These are phyloP conservation scores for Oscheius sp. DNA, from an alignment of 2,888 invertebrate genomes.

Conservation along the genomic window DNA sequence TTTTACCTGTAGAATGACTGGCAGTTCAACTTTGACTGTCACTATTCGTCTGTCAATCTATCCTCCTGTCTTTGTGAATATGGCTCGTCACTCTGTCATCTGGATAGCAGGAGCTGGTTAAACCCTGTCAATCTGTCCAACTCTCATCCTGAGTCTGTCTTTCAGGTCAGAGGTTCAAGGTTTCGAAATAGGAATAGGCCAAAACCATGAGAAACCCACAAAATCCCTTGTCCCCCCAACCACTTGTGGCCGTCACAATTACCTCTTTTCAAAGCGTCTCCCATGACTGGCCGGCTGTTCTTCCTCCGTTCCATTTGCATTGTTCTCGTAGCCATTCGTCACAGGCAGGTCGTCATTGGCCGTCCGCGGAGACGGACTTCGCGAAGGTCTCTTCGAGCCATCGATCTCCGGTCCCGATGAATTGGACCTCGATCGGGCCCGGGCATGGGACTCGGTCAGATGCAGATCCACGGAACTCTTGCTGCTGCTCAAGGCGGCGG, in stretches of 20 bases:
- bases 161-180: no score
- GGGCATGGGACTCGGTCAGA: conserved; percentile 34
- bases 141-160: no score
- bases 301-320: conserved; percentile 41
- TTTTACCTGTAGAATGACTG: background rate
- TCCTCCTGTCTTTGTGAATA: no score
- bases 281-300: conserved; percentile 43
- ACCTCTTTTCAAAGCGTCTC: conserved; percentile 58
- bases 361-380: conserved; percentile 45
- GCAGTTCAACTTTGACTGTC: no score
- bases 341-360: conserved; percentile 1
- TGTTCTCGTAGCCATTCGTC: conserved; percentile 26
- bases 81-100: no score
- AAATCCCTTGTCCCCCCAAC: no score
- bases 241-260: background rate
- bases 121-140: no score
- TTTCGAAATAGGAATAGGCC: no score
- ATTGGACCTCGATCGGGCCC: conserved; percentile 55
- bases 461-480: conserved; percentile 61
- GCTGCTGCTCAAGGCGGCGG: conserved; percentile 52
- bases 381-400: conserved; percentile 42
- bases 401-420: conserved; percentile 59
- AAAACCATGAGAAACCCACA: background rate
- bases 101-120: no score
- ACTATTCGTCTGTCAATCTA: no score